phyloP scores from a whole-genome alignment of 2,888 invertebrate genomes.

The Homarus gammarus region DNA sequence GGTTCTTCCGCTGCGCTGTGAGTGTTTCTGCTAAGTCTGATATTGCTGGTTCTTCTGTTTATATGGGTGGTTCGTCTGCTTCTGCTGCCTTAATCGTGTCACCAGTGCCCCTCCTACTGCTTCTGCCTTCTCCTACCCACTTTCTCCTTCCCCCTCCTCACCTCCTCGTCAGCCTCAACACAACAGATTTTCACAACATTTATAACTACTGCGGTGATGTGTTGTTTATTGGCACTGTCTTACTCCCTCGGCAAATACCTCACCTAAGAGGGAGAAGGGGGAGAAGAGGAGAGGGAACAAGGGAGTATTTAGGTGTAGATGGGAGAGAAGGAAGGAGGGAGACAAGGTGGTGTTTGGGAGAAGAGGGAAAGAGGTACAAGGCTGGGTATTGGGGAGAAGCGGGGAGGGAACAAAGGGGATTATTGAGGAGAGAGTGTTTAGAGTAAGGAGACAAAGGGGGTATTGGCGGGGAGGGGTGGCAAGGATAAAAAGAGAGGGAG shows the following conservation, averaged over 20 bases:
- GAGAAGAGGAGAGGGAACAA: not conserved
- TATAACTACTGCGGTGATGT: too few relatives aligned
- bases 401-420: not conserved
- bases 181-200: not conserved
- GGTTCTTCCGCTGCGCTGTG: too few relatives aligned
- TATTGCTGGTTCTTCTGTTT: not conserved
- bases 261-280: not conserved
- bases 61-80: not conserved
- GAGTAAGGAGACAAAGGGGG: not conserved
- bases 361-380: not conserved
- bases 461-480: too few relatives aligned
- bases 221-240: conserved; percentile 18
- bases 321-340: not conserved
- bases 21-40: not conserved
- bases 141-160: not conserved
- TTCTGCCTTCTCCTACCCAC: not conserved
- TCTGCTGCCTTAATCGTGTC: not conserved
- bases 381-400: not conserved
- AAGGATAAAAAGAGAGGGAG: conserved; percentile 11
- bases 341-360: not conserved
- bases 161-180: not conserved
- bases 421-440: not conserved
- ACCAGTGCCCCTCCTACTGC: not conserved
- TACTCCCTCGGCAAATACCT: conserved; percentile 6
- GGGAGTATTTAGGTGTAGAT: not conserved